Evolutionary conservation across 2,797 vertebrate genomes (phyloP).

Genomic region (Typhlichthys subterraneus): DNA sequence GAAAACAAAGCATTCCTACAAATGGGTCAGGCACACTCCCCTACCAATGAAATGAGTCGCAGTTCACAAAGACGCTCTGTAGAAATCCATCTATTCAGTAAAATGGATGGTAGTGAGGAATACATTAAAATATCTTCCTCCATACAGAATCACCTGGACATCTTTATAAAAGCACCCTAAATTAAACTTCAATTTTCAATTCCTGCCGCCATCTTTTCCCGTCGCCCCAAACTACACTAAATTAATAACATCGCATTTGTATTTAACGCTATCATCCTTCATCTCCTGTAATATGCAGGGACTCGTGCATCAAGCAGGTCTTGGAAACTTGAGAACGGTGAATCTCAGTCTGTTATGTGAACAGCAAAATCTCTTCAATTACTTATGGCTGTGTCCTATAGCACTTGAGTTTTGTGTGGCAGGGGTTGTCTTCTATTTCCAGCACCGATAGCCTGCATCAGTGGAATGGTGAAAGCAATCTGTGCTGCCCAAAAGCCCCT

Average conservation of each 20-base stretch:
- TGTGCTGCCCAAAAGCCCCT: constrained; percentile 44
- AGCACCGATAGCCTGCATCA: constrained; percentile 39
- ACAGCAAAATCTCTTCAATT: constrained; percentile 32
- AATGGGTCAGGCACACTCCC: constrained; percentile 52
- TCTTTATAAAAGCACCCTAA: constrained; percentile 13
- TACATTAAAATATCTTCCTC: constrained; percentile 29
- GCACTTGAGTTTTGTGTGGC: constrained; percentile 35
- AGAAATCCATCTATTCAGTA: constrained; percentile 23
- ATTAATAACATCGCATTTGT: constrained; percentile 6
- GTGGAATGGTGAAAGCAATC: constrained; percentile 56
- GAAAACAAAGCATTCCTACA: constrained; percentile 62
- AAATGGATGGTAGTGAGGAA: constrained; percentile 15
- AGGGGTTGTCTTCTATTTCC: constrained; percentile 34
- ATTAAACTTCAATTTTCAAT: constrained; percentile 11
- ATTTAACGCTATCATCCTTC: constrained; percentile 8
- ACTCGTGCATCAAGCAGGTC: constrained; percentile 12
- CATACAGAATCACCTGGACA: constrained; percentile 3
- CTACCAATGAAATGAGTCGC: constrained; percentile 41
- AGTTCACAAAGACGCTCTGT: constrained; percentile 42
- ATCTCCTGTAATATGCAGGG: constrained; percentile 1
- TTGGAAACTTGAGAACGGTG: constrained; percentile 1
- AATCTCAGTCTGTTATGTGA: constrained; percentile 22
- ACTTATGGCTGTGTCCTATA: constrained; percentile 18
- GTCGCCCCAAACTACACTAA: constrained; percentile 22
- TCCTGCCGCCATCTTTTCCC: constrained; percentile 14